phyloP scores from a whole-genome alignment of 1,140 invertebrate genomes.

The Teleogryllus occipitalis region DNA sequence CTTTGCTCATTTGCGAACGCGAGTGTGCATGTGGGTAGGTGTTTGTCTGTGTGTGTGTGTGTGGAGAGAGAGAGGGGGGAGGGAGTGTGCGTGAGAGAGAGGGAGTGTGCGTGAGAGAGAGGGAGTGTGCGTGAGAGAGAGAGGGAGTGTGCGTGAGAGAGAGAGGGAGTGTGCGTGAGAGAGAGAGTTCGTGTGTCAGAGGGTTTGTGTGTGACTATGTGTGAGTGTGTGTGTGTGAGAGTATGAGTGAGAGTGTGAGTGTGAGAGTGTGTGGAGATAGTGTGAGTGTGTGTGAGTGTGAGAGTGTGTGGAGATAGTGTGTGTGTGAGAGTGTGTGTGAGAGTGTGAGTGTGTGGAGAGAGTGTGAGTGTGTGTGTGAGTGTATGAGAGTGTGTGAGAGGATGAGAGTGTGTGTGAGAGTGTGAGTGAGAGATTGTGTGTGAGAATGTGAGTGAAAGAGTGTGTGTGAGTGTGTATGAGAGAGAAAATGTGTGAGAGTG shows the following conservation, averaged over 20 bases:
- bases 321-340: background rate
- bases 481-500: background rate
- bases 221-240: too few species aligned
- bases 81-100: background rate
- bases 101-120: too few species aligned
- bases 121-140: too few species aligned
- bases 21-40: too few species aligned
- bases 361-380: background rate
- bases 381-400: background rate
- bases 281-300: background rate
- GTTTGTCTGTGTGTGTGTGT: too few species aligned
- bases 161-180: too few species aligned
- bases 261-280: background rate
- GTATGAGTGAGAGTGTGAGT: background rate
- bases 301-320: background rate
- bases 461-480: background rate
- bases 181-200: too few species aligned
- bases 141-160: too few species aligned
- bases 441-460: too few species aligned
- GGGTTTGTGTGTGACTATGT: too few species aligned
- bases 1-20: too few species aligned
- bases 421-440: background rate
- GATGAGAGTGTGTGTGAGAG: background rate
- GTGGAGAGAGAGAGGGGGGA: too few species aligned
- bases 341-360: background rate